Percentiles rank a stretch among this genome's conserved stretches.
These are phyloP conservation scores for Macheiramphus alcinus DNA, from an alignment of 2,113 vertebrate genomes.

Conservation along the genomic window DNA sequence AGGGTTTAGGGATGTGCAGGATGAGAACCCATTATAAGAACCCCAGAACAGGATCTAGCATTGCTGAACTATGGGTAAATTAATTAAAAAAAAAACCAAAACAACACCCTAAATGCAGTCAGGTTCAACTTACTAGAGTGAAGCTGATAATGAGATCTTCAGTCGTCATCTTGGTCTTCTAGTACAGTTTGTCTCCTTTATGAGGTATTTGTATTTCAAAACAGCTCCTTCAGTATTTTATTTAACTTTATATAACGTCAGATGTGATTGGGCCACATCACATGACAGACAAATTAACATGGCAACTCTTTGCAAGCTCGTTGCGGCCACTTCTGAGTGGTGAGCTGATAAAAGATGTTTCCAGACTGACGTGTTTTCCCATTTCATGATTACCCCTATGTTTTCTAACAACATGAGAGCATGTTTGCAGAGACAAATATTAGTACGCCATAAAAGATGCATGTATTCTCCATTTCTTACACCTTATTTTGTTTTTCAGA, in stretches of 20 bases:
- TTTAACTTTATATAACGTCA: not conserved
- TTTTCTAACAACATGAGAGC: not conserved
- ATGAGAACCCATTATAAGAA: not conserved
- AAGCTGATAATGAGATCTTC: not conserved
- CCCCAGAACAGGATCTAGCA: not conserved
- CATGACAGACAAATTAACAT: not conserved
- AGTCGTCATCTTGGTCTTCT: not conserved
- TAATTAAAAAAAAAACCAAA: not conserved
- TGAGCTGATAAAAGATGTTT: not conserved
- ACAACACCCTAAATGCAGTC: not conserved
- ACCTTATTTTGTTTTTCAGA: slow-evolving; percentile 76
- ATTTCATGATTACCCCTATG: not conserved
- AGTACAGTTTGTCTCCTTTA: not conserved
- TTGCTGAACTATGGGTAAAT: not conserved
- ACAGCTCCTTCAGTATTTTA: not conserved
- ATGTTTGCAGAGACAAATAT: not conserved
- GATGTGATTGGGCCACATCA: not conserved
- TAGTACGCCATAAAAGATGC: not conserved
- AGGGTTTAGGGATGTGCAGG: not conserved
- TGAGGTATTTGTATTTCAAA: not conserved
- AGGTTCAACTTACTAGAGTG: not conserved
- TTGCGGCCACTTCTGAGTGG: not conserved
- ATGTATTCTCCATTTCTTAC: slow-evolving; percentile 22
- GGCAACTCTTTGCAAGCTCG: not conserved
- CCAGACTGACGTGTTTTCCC: not conserved